phyloP scores from a whole-genome alignment of 2,113 vertebrate species.

The Chionomys nivalis region DNA sequence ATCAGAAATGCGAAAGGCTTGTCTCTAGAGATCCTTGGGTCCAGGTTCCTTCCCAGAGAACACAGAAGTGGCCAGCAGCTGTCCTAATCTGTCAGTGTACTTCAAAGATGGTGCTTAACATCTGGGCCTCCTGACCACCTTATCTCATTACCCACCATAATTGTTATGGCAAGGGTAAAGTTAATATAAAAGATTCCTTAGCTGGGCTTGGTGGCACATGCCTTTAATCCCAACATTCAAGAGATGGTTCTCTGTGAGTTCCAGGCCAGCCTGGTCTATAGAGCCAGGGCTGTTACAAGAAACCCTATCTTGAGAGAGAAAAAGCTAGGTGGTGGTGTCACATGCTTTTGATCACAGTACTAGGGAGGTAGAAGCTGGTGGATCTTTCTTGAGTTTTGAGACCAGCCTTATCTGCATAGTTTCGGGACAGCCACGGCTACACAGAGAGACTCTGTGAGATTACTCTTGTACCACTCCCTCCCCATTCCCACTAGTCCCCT shows the following conservation, averaged over 20 bases:
- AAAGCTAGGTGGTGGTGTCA: too few relatives aligned
- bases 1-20: slow-evolving; percentile 25
- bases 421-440: not conserved
- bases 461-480: not conserved
- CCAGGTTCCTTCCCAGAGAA: not conserved
- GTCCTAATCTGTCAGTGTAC: not conserved
- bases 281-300: too few relatives aligned
- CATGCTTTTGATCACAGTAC: too few relatives aligned
- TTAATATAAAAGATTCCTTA: slow-evolving; percentile 20
- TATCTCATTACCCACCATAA: not conserved
- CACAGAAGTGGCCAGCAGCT: not conserved
- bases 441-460: not conserved
- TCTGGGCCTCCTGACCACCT: not conserved
- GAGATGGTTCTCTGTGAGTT: not conserved
- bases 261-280: too few relatives aligned
- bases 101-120: not conserved
- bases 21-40: not conserved
- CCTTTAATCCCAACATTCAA: not conserved
- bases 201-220: not conserved
- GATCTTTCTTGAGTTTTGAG: not conserved
- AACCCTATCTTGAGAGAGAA: too few relatives aligned
- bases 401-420: not conserved
- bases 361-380: not conserved
- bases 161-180: not conserved
- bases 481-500: slow-evolving; percentile 20